phyloP scores from a whole-genome alignment of 1,140 invertebrate species.

The Trigoniulus corallinus region DNA sequence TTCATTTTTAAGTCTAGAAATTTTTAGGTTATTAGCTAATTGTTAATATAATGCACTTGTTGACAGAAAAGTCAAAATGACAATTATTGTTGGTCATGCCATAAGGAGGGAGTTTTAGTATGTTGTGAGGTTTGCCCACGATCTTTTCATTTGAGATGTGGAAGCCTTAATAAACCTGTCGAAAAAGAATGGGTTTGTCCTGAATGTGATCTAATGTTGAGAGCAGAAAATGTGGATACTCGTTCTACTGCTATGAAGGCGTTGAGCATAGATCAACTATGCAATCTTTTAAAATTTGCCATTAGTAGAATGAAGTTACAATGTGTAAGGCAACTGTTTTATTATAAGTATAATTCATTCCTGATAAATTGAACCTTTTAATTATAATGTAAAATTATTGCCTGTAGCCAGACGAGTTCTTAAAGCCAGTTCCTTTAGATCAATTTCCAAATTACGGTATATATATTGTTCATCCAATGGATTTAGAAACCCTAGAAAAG shows the following conservation, averaged over 20 bases:
- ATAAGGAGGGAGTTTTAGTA: conserved; percentile 37
- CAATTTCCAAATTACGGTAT: conserved; percentile 55
- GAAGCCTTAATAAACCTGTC: conserved; percentile 34
- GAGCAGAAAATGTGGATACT: conserved; percentile 57
- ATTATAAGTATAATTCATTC: neutral
- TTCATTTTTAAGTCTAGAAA: too few relatives aligned
- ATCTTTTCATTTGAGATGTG: conserved; percentile 63
- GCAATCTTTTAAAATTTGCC: conserved; percentile 52
- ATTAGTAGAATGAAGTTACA: conserved; percentile 51
- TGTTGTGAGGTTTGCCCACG: conserved; percentile 66
- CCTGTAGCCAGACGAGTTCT: conserved; percentile 35
- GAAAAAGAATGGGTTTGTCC: conserved; percentile 62
- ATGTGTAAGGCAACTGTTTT: conserved; percentile 39
- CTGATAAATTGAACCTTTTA: too few relatives aligned
- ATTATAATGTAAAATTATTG: neutral
- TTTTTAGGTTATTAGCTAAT: too few relatives aligned
- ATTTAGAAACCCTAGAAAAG: conserved; percentile 49
- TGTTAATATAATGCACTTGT: too few relatives aligned
- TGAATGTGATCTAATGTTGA: conserved; percentile 61
- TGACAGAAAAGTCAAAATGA: conserved; percentile 31
- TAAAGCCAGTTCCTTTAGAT: conserved; percentile 46
- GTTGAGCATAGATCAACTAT: conserved; percentile 50
- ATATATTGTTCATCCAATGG: conserved; percentile 70
- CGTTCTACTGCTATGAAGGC: conserved; percentile 51
- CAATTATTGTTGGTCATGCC: conserved; percentile 74